Base-by-base conservation (phyloP, 2,113 vertebrate genomes). In the Xenopus laevis region DNA sequence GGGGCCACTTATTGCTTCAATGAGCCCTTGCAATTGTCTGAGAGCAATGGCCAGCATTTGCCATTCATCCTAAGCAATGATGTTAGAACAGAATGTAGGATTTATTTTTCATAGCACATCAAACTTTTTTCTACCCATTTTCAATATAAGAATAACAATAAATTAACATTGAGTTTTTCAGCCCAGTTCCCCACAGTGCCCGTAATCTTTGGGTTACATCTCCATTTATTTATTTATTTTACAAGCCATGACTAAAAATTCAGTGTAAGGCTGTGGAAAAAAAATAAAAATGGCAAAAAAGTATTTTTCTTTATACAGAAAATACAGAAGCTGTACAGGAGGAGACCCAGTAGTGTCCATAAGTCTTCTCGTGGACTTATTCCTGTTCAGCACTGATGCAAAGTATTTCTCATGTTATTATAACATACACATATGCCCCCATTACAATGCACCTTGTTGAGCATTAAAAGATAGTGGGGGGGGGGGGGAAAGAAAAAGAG, bases 261-360 rank as follows among this genome's bases (percentile, higher is more conserved):
- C 52, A 65, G 64, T 59, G 46, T 62, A 69, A 77, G 46, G 58
- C 30, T 70, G 46, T 27, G 18, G 55, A 57, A 44, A 68, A 27
- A 52, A 68, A 74, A 40, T 52, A 70, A 57, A 64, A 70, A 76
- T 23, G 53, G 53, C 13, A 23, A 60, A 60, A 45, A 72, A 58
- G 66, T 74, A 77, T 77, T 69, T 70, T 64, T 64, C 45, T 77
- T 77, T 77, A 77, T 77, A 77, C 74, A 77, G 74, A 77, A 55
- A 70, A 77, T 77, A 77, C 74, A 77, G 67, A 63, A 70, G 74
- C 74, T 77, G 74, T 77, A 77, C 74, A 77, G 47, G 59, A 57
- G 74, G 66, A 70, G 45, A 71, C 21, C n/a, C 68, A 59, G 30
- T n/a, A 60, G 3, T 47, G 44, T 61, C 70, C 20, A 16, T 27